phyloP scores from a whole-genome alignment of 2,888 invertebrate genomes.

The Aphodius granarius region DNA sequence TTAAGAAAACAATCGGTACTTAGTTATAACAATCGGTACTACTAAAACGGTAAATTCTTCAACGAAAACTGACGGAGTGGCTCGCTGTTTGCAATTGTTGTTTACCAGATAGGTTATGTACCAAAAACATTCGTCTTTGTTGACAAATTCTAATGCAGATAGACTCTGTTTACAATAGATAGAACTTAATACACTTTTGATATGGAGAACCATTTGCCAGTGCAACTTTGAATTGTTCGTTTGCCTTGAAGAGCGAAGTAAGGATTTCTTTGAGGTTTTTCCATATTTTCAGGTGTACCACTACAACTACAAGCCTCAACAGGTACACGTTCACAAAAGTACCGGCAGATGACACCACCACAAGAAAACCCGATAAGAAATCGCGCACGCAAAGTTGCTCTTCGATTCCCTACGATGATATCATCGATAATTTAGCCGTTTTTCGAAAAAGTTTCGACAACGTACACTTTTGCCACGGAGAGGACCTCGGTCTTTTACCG shows the following conservation, averaged over 20 bases:
- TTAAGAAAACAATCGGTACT: too few relatives aligned
- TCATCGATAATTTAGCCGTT: slow-evolving; percentile 53
- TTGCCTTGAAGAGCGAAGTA: background rate
- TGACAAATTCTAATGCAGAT: background rate
- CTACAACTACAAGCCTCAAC: slow-evolving; percentile 46
- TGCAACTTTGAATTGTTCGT: background rate
- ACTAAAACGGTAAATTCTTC: too few relatives aligned
- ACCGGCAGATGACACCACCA: slow-evolving; percentile 39
- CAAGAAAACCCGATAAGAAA: slow-evolving; percentile 41
- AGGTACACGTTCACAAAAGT: slow-evolving; percentile 49
- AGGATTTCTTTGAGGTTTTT: background rate
- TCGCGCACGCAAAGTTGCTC: slow-evolving; percentile 52
- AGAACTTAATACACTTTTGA: too few relatives aligned
- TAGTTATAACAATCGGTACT: too few relatives aligned
- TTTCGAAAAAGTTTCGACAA: slow-evolving; percentile 52
- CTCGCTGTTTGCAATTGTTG: too few relatives aligned
- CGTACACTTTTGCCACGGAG: slow-evolving; percentile 47
- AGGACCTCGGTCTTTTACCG: slow-evolving; percentile 32
- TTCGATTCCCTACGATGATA: slow-evolving; percentile 52
- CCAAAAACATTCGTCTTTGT: too few relatives aligned
- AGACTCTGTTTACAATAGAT: background rate
- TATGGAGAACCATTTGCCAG: too few relatives aligned
- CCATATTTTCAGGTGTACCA: slow-evolving; percentile 26
- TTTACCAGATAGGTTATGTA: too few relatives aligned
- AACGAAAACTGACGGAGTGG: too few relatives aligned